These are phyloP conservation scores for Hucho hucho DNA, from an alignment of 2,113 vertebrate species.

Conservation along the genomic window DNA sequence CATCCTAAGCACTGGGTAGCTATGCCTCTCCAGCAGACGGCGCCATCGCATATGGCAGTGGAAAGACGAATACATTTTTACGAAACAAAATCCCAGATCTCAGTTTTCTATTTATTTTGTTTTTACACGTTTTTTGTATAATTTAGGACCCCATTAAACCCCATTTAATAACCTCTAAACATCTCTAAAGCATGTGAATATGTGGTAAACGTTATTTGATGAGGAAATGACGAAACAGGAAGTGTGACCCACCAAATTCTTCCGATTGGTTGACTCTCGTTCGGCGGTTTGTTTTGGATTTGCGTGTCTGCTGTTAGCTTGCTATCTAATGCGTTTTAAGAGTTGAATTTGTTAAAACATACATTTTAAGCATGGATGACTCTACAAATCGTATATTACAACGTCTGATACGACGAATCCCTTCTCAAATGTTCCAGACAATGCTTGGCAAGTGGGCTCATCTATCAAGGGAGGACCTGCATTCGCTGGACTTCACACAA, in stretches of 20 bases:
- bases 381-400: conserved; percentile 68
- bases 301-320: background rate
- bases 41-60: background rate
- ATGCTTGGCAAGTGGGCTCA: conserved; percentile 80
- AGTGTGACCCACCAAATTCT: background rate
- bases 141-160: too few species aligned
- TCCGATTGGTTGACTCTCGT: background rate
- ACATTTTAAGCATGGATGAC: conserved; percentile 53
- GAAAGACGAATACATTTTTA: background rate
- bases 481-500: conserved; percentile 69
- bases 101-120: background rate
- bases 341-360: too few species aligned
- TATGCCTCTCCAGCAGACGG: conserved; percentile 1
- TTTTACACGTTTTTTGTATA: too few species aligned
- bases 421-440: conserved; percentile 56
- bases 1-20: background rate
- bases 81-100: background rate
- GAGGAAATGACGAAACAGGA: too few species aligned
- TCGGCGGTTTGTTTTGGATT: background rate
- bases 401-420: conserved; percentile 77
- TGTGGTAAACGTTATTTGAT: too few species aligned
- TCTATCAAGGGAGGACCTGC: conserved; percentile 71
- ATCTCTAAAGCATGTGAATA: too few species aligned
- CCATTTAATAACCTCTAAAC: too few species aligned
- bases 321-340: too few species aligned